Evolutionary conservation across 2,797 vertebrate species (phyloP), one percentile per base, ranked within the genome.

Genomic region (Calcarius lapponicus): DNA sequence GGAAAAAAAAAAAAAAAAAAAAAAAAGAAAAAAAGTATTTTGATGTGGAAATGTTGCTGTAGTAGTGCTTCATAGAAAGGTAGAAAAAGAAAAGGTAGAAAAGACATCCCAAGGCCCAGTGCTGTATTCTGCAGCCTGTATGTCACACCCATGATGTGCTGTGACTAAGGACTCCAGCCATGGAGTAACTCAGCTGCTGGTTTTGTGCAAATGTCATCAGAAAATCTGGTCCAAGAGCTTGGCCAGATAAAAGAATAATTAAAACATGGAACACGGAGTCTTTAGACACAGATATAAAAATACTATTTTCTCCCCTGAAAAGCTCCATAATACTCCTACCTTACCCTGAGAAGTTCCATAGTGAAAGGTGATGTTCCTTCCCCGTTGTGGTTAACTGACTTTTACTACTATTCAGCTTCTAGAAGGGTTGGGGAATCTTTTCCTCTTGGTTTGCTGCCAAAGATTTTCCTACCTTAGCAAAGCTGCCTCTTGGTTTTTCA

Each of bases 21-120:
- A 12, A 71, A 71, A 38, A 38, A 12, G 12, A 40, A 29, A n/a
- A 29, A 6, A 28, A 28, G 12, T 9, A 85, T 95, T 90, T 93
- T 95, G 90, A 89, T 92, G 81, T 97, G 93, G 78, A 95, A 96
- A 83, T 91, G 31, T 72, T 80, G 20, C 53, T 62, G 40, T 19
- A 40, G 42, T 34, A 53, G 32, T 47, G 32, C 19, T 74, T 89
- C 38, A 40, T 8, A 53, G 48, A 51, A 31, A 58, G 40, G 13
- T 28, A 40, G 47, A 64, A 79, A 58, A 72, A 40, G 47, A 64
- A 51, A 31, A 58, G 40, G 13, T 28, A 40, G 47, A 64, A 79
- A 58, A 72, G 50, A 13, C 28, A 79, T 64, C 22, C 32, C 74
- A 62, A 70, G 16, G 48, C 42, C 26, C 36, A 28, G 0, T 38